Conservation (phyloP, 2,888 invertebrate species). For the Meteorus colon region DNA sequence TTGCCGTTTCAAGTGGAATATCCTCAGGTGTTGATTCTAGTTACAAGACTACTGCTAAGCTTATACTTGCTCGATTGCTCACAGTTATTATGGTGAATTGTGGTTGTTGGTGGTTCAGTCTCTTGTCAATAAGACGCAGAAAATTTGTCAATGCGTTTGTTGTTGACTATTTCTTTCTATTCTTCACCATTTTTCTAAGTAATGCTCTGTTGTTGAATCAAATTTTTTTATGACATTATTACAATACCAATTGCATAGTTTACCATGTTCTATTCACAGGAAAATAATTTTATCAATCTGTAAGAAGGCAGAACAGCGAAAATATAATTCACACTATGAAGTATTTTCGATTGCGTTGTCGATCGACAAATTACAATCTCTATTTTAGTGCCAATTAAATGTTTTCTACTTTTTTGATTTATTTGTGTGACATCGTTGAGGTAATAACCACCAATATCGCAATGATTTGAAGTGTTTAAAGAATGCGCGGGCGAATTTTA, state of each 20-base stretch:
- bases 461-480: not conserved
- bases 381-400: no score
- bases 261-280: no score
- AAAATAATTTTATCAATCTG: no score
- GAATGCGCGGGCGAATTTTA: not conserved
- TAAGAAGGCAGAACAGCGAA: no score
- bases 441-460: not conserved
- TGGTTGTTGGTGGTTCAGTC: not conserved
- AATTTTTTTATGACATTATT: no score
- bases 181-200: not conserved
- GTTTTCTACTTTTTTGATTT: not conserved
- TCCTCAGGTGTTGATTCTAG: slow-evolving; percentile 31
- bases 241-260: no score
- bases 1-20: slow-evolving; percentile 25
- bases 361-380: no score
- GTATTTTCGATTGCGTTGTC: no score
- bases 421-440: not conserved
- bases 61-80: slow-evolving; percentile 17
- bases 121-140: not conserved
- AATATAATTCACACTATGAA: no score
- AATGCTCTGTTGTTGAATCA: not conserved
- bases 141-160: slow-evolving; percentile 13
- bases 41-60: slow-evolving; percentile 12
- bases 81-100: not conserved
- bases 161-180: not conserved